These are phyloP conservation scores for Hephaestus fuliginosus DNA, from an alignment of 2,797 vertebrate species.

Conservation along the genomic window DNA sequence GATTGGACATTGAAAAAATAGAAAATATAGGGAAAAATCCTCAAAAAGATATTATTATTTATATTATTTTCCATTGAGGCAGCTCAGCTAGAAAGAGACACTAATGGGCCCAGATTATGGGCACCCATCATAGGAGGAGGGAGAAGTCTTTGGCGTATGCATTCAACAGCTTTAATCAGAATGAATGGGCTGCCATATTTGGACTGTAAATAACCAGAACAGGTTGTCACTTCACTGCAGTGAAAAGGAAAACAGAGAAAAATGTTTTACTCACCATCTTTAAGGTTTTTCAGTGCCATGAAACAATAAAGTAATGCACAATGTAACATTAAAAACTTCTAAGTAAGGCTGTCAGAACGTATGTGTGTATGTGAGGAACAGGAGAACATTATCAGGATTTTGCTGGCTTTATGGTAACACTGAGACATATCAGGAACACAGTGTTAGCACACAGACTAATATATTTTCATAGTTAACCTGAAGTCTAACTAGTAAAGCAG, in stretches of 20 bases:
- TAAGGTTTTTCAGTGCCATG: not conserved
- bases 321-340: not conserved
- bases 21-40: too few relatives aligned
- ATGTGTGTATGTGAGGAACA: not conserved
- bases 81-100: conserved; percentile 7
- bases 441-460: not conserved
- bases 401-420: not conserved
- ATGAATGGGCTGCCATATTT: conserved; percentile 8
- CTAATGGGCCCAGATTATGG: not conserved
- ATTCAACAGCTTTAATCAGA: not conserved
- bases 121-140: not conserved
- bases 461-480: not conserved
- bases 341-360: not conserved
- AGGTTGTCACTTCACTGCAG: not conserved
- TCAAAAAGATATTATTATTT: not conserved
- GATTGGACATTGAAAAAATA: not conserved
- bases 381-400: not conserved
- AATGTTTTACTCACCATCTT: not conserved
- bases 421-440: not conserved
- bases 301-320: not conserved
- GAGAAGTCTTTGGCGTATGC: not conserved
- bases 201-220: conserved; percentile 12
- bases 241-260: not conserved
- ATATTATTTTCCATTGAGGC: not conserved
- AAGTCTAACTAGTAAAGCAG: not conserved